Conservation (phyloP, 2,797 vertebrate genomes). For the Artibeus jamaicensis region DNA sequence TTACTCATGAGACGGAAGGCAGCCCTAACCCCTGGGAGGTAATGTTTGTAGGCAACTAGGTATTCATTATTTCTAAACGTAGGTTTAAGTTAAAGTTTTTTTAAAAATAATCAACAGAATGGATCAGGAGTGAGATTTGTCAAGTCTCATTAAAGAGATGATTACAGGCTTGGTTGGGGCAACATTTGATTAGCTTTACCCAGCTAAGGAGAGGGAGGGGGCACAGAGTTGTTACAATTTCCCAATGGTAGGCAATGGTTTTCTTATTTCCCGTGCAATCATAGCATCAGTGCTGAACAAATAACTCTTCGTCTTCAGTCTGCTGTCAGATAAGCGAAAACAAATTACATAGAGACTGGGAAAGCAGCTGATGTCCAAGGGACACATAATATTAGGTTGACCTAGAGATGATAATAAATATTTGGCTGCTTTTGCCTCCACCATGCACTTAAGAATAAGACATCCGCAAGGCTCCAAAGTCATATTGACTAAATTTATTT, state of each 20-base stretch:
- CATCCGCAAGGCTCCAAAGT: conserved; percentile 5
- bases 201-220: neutral
- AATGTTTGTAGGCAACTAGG: neutral
- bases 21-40: neutral
- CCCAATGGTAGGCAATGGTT: neutral
- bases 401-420: neutral
- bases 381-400: neutral
- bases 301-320: neutral
- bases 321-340: conserved; percentile 4
- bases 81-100: neutral
- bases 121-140: neutral
- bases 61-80: neutral
- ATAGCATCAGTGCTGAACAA: neutral
- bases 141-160: neutral
- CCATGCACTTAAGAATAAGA: neutral
- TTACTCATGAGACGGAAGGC: neutral
- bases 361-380: neutral
- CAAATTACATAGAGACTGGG: neutral
- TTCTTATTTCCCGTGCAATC: neutral
- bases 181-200: neutral
- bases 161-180: neutral
- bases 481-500: conserved; percentile 26
- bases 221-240: neutral
- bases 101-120: neutral
- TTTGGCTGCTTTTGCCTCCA: neutral